Base-by-base conservation (phyloP, 2,113 vertebrate genomes). In the Thymallus thymallus region DNA sequence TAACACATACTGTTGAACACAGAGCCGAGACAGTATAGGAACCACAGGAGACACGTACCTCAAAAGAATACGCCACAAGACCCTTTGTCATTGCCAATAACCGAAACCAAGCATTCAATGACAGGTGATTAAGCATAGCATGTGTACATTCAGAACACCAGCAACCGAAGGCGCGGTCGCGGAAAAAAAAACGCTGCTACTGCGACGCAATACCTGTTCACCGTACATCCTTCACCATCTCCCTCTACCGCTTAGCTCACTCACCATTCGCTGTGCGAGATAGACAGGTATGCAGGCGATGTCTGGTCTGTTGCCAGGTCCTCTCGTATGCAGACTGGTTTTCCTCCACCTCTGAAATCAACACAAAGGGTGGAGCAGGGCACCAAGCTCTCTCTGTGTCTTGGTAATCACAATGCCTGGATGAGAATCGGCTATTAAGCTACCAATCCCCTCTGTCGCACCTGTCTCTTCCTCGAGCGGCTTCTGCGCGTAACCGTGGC, bases 381-480 rank as follows among this genome's bases (percentile, higher is more conserved):
- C 26, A 66, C 6, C 18, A 20, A 20, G 63, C 2, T 32, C 63
- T 82, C 74, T 80, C 76, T 35, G 82, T 14, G 4, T 51, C 48
- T 18, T 84, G 82, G 35, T 41, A n/a, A 81, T 78, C 81, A 78
- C 75, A 29, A 56, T 12, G 68, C 48, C 48, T 70, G 6, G 10
- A 12, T 23, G 30, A 22, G 30, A 13, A 24, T 18, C 4, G 16
- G 35, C 35, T 41, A 41, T 41, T 41, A 41, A 41, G 10, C 35
- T 41, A 24, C 68, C 46, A 20, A 65, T 81, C 81, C 81, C 86
- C 90, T 88, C 88, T 86, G 82, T 85, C 89, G 90, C 90, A 91
- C 90, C 90, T 91, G 90, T 82, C 82, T 90, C 81, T 84, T 83
- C 84, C 80, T 82, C 87, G 82, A 77, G 73, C 75, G 78, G 71